Base-by-base conservation (phyloP, 2,113 vertebrate species). In the Corynorhinus townsendii region DNA sequence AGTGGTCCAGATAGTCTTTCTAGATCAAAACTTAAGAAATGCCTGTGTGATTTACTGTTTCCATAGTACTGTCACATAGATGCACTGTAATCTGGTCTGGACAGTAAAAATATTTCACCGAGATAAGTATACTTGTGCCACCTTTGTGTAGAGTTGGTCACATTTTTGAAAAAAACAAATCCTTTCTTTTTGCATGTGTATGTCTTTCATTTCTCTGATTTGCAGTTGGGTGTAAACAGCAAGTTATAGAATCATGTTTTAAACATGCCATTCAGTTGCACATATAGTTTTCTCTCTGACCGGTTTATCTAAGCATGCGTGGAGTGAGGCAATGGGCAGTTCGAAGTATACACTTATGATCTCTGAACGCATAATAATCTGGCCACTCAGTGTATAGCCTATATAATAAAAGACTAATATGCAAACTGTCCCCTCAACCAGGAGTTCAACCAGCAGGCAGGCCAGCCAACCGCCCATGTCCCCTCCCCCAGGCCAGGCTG, bases 111-210 rank as follows among this genome's bases (percentile, higher is more conserved):
- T 35, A 86, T 82, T 86, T 49, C 69, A 52, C 24, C 88, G 76
- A 94, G 7, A 12, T 59, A 17, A 73, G 68, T 10, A 52, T 91
- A 96, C 91, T 84, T 91, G 64, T 93, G 86, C 80, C 86, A 97
- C 85, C 76, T 93, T 28, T 16, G 77, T 94, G 94, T 95, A 91
- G 43, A 45, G 10, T 49, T 87, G 40, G 38, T 30, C 38, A 73
- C 3, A 7, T 38, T 71, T 85, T 79, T 28, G 19, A 35, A 73
- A 76, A 45, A 43, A 84, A 73, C 68, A 64, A 33, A 9, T 19
- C 3, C 83, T 69, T 75, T 75, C 8, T 38, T 81, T 64, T 69
- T 77, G 4, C 2, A 8, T 15, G 2, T 73, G 88, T 64, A 92
- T 84, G 28, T 17, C 96, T 0, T 0, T 69, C 95, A 47, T 45